Percentiles rank a stretch among this genome's conserved stretches.
phyloP scores from a whole-genome alignment of 2,888 invertebrate genomes.

The Labia minor region DNA sequence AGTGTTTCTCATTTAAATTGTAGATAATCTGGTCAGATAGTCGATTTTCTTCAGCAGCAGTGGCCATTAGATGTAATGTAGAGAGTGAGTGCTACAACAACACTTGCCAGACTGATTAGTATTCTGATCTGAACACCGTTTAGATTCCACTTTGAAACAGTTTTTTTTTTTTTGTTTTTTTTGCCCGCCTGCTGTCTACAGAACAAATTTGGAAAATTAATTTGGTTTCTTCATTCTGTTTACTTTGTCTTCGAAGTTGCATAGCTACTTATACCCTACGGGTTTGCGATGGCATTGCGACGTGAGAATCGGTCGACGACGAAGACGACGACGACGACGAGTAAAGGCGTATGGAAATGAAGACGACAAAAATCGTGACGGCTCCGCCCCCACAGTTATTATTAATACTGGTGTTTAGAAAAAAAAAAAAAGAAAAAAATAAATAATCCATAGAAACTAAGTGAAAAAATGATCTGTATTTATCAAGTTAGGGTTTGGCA shows the following conservation, averaged over 20 bases:
- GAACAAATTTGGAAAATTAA: neutral
- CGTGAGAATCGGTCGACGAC: too few species aligned
- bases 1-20: neutral
- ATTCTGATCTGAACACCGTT: neutral
- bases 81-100: neutral
- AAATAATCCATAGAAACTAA: neutral
- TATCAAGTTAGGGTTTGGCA: neutral
- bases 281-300: neutral
- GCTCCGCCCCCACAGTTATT: too few species aligned
- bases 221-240: neutral
- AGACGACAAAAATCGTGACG: neutral
- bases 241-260: too few species aligned
- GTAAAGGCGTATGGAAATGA: neutral
- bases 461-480: neutral
- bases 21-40: neutral
- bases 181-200: neutral
- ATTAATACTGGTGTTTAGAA: neutral
- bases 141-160: neutral
- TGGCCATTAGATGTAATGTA: neutral
- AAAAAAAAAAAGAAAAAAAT: too few species aligned
- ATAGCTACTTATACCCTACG: too few species aligned
- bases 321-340: neutral
- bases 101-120: neutral
- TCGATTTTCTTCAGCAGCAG: neutral
- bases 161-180: neutral